Evolutionary conservation across 2,797 vertebrate species (phyloP).

Genomic region (Graptemys geographica): DNA sequence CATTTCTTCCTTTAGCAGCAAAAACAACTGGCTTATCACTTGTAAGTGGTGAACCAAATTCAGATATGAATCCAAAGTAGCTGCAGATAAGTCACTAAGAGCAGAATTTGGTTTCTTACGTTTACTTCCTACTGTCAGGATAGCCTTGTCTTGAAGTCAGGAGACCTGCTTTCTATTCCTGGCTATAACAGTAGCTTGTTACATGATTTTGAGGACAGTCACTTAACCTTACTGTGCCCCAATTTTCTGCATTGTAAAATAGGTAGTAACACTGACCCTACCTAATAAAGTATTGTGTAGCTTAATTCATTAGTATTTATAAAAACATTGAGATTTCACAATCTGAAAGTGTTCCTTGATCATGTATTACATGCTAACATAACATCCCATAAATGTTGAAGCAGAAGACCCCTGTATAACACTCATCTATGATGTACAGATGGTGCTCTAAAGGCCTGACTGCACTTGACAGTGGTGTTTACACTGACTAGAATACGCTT

Average conservation of each 20-base stretch:
- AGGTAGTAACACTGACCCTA: background rate
- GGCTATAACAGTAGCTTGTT: background rate
- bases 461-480: too few species aligned
- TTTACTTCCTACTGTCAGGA: background rate
- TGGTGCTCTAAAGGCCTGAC: too few species aligned
- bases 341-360: background rate
- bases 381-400: too few species aligned
- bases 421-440: too few species aligned
- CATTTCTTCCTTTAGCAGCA: background rate
- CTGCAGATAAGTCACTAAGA: background rate
- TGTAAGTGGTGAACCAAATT: background rate
- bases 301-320: background rate
- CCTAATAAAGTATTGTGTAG: background rate
- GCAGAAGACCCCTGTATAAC: too few species aligned
- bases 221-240: background rate
- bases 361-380: background rate
- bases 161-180: background rate
- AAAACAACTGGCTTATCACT: background rate
- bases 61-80: background rate
- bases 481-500: too few species aligned
- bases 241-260: background rate
- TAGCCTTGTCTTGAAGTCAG: background rate
- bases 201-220: background rate
- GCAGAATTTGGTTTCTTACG: background rate
- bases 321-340: background rate